Base-by-base conservation (phyloP, 1,140 invertebrate genomes). In the Leucophenga varia region DNA sequence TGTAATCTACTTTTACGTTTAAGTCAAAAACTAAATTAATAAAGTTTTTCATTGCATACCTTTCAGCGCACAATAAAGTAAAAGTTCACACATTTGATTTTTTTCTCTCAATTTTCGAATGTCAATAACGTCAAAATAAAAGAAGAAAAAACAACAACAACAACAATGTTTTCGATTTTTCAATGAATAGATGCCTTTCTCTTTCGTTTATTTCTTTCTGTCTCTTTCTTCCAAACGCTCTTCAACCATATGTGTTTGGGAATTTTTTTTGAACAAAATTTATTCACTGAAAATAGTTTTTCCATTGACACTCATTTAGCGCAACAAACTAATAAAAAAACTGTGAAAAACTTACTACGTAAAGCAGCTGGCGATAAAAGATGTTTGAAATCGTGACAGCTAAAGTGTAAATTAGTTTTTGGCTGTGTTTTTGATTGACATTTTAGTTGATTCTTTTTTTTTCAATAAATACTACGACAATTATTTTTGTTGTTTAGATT, bases 391-490 rank as follows among this genome's bases (percentile, higher is more conserved):
- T 52, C 61, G 55, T 67, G 67, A 55, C 61, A 65, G 67, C 63
- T 56, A 65, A 65, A 65, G 61, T 67, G 61, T 65, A 65, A 65
- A 65, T 65, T 65, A 65, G 61, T 63, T 65, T 65, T 65, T 67
- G 55, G 58, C 61, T 65, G 61, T 67, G n/a, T n/a, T n/a, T n/a
- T n/a, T n/a, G n/a, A n/a, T n/a, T n/a, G n/a, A n/a, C n/a, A n/a
- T n/a, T n/a, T n/a, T n/a, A n/a, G n/a, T n/a, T n/a, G n/a, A n/a
- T n/a, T n/a, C n/a, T n/a, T n/a, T n/a, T n/a, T n/a, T n/a, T n/a
- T n/a, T n/a, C n/a, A n/a, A n/a, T n/a, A n/a, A n/a, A n/a, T n/a
- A n/a, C n/a, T n/a, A n/a, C n/a, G n/a, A n/a, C n/a, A n/a, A n/a
- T n/a, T n/a, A n/a, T n/a, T n/a, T n/a, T n/a, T n/a, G n/a, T n/a